Evolutionary conservation across 2,113 vertebrate genomes (phyloP).

Genomic region (Malurus melanocephalus): DNA sequence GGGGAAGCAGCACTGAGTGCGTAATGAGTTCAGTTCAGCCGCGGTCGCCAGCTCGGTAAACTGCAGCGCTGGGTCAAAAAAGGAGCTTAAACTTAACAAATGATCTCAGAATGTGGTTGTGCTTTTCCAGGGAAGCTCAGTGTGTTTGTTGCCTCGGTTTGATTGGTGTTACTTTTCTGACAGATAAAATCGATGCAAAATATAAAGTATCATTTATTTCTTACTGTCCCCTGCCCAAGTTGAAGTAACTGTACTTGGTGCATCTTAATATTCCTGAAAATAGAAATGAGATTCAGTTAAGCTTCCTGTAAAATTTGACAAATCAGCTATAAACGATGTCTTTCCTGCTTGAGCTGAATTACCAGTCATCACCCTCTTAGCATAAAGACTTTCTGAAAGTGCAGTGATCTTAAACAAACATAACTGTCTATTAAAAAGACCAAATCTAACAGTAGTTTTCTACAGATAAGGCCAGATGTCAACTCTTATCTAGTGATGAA

Average conservation of each 20-base stretch:
- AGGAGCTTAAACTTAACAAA: neutral
- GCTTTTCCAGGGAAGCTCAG: neutral
- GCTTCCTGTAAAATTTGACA: neutral
- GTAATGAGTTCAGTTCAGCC: neutral
- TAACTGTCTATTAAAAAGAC: neutral
- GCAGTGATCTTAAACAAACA: neutral
- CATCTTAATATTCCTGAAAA: neutral
- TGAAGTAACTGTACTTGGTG: neutral
- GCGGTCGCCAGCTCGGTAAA: neutral
- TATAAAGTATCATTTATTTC: neutral
- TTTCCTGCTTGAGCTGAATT: neutral
- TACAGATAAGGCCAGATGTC: neutral
- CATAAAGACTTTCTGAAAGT: neutral
- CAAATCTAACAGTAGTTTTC: neutral
- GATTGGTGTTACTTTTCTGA: neutral
- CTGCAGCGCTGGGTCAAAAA: neutral
- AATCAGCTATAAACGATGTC: neutral
- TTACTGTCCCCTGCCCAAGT: neutral
- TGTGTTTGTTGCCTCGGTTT: accelerated
- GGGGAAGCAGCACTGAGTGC: neutral
- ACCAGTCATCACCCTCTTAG: neutral
- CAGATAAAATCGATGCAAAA: accelerated
- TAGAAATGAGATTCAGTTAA: neutral
- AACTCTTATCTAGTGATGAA: neutral
- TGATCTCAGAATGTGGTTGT: neutral